Percentiles rank a stretch among this genome's conserved stretches.
Conservation (phyloP, 2,888 invertebrate genomes). For the Tuberolachnus salignus region DNA sequence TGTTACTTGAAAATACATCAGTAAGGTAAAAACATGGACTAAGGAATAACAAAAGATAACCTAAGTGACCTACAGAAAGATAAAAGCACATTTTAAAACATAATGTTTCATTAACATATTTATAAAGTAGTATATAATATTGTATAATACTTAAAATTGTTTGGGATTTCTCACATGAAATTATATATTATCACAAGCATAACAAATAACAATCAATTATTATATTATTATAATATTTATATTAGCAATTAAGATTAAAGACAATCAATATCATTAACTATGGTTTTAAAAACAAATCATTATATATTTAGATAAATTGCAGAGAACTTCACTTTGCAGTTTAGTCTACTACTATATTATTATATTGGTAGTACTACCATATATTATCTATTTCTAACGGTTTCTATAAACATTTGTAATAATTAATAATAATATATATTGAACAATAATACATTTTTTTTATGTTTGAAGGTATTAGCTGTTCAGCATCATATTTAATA, state of each 20-base stretch:
- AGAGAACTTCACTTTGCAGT: not conserved
- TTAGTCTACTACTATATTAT: not conserved
- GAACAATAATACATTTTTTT: no score
- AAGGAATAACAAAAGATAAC: slow-evolving; percentile 43
- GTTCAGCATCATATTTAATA: no score
- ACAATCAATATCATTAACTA: not conserved
- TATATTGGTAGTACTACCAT: no score
- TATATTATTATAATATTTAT: no score
- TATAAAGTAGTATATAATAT: slow-evolving; percentile 7
- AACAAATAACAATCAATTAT: slow-evolving; percentile 28
- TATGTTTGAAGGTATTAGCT: not conserved
- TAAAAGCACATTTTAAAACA: slow-evolving; percentile 31
- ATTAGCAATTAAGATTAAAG: slow-evolving; percentile 2
- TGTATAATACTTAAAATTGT: slow-evolving; percentile 12
- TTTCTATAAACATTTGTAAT: not conserved
- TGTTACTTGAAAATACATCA: slow-evolving; percentile 2
- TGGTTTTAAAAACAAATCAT: not conserved
- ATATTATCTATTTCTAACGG: no score
- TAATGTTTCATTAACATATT: not conserved
- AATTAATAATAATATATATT: not conserved
- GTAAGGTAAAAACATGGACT: slow-evolving; percentile 11
- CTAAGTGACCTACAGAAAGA: slow-evolving; percentile 19
- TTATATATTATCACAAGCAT: not conserved
- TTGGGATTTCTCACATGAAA: slow-evolving; percentile 11
- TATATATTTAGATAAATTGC: no score